A percentile compares a stretch with the other conserved stretches of the same genome.
Conservation (phyloP, 2,113 vertebrate genomes). For the Chelonoidis abingdonii region DNA sequence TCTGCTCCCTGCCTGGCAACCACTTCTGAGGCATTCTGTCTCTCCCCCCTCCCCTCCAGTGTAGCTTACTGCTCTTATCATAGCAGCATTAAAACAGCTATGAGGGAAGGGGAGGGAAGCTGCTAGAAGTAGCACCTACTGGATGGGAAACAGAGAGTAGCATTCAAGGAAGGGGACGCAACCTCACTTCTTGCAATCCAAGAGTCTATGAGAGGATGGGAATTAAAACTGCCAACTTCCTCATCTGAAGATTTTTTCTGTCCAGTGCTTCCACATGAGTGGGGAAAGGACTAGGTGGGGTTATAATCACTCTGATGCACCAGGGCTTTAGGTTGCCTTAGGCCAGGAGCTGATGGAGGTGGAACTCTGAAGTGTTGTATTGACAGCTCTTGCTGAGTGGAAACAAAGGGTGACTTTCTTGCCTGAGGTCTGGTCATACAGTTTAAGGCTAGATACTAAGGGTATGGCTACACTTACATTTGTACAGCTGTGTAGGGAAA, state of each 20-base stretch:
- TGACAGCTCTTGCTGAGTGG: too few relatives aligned
- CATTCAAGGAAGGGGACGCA: accelerated
- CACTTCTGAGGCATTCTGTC: neutral
- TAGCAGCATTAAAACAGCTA: neutral
- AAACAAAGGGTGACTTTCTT: too few relatives aligned
- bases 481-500: too few relatives aligned
- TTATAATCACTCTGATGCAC: accelerated
- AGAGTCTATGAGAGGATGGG: accelerated
- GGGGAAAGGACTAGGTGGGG: accelerated
- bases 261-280: accelerated
- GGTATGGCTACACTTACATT: too few relatives aligned
- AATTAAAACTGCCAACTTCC: accelerated
- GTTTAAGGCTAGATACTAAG: too few relatives aligned
- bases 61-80: neutral
- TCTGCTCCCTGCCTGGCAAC: neutral
- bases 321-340: too few relatives aligned
- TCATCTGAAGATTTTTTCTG: accelerated
- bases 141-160: neutral
- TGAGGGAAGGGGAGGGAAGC: neutral
- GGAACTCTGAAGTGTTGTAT: too few relatives aligned
- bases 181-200: accelerated
- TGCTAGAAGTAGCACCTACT: neutral
- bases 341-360: too few relatives aligned
- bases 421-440: too few relatives aligned
- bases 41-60: too few relatives aligned